These are phyloP conservation scores for Sarcophilus harrisii DNA, from an alignment of 2,797 vertebrate genomes.

Conservation along the genomic window DNA sequence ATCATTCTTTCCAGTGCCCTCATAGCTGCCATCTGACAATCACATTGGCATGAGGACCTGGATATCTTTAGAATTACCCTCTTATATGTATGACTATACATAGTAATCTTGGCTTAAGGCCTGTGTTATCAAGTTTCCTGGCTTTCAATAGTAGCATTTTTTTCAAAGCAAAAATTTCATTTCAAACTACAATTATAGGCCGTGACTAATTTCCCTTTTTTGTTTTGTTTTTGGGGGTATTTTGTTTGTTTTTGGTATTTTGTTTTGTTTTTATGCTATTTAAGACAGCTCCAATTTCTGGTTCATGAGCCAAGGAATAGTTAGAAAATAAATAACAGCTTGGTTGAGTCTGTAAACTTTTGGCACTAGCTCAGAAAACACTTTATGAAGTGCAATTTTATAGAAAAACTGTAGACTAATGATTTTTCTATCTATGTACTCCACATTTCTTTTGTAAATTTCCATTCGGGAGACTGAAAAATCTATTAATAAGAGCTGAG, in stretches of 20 bases:
- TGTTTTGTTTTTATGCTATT: neutral
- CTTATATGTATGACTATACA: neutral
- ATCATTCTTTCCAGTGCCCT: neutral
- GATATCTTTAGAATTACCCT: neutral
- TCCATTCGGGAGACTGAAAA: conserved; percentile 5
- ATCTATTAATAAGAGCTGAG: neutral
- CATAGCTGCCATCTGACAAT: neutral
- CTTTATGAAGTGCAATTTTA: conserved; percentile 54
- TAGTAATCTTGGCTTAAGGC: neutral
- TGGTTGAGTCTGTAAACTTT: neutral
- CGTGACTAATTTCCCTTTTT: neutral
- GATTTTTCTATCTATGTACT: neutral
- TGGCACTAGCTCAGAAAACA: conserved; percentile 37
- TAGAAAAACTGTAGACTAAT: conserved; percentile 15
- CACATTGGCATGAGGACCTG: neutral
- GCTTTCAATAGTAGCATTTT: conserved; percentile 38
- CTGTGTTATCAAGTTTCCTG: conserved; percentile 5
- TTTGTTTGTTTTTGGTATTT: neutral
- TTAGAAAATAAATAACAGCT: neutral
- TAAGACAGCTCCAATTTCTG: conserved; percentile 6
- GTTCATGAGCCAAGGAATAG: conserved; percentile 37
- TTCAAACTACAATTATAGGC: conserved; percentile 10
- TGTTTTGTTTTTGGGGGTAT: neutral
- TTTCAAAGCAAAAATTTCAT: conserved; percentile 21
- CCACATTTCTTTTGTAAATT: neutral